Base-by-base conservation (phyloP, 1,140 invertebrate genomes). In the Drosophila persimilis region DNA sequence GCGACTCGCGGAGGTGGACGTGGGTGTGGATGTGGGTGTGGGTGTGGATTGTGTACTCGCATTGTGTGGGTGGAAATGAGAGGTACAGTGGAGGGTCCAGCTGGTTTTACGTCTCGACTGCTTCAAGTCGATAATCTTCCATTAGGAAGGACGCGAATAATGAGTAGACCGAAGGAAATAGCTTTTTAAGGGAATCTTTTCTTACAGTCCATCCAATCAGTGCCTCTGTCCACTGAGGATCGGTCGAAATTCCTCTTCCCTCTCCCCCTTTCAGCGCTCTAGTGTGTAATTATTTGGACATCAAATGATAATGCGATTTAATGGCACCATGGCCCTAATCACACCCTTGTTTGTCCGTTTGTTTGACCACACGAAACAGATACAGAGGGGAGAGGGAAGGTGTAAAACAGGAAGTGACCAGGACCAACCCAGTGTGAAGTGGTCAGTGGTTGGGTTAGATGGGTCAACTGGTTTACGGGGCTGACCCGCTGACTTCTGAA, bases 291-390 rank as follows among this genome's bases (percentile, higher is more conserved):
- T 81, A 88, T 56, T 64, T 57, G 56, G 54, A 58, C 67, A 75
- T 74, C 22, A 77, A 69, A 66, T 86, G 83, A 20, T 88, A 88
- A 88, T 81, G 70, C 57, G 78, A 72, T 77, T 78, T 80, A 57
- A 80, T 86, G 35, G 66, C 71, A 73, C 60, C 67, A 54, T 53
- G 67, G 66, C 46, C 52, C 43, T 24, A 59, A 80, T 57, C 62
- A 58, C 81, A 75, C 83, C 77, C 77, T 80, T 66, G 74, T 77
- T 79, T 71, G 57, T 43, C 59, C 45, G 50, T 74, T 26, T 26
- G 60, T 73, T 74, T 76, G 63, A 76, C 71, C 73, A 71, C 73
- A 55, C 35, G 29, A 22, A 39, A 39, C 11, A 22, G 7, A 54
- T 6, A 31, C 4, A 31, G 29, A 51, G 29, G 31, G 26, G 17